Conservation (phyloP, 2,113 vertebrate genomes). For the Dunckerocampus dactyliophorus region DNA sequence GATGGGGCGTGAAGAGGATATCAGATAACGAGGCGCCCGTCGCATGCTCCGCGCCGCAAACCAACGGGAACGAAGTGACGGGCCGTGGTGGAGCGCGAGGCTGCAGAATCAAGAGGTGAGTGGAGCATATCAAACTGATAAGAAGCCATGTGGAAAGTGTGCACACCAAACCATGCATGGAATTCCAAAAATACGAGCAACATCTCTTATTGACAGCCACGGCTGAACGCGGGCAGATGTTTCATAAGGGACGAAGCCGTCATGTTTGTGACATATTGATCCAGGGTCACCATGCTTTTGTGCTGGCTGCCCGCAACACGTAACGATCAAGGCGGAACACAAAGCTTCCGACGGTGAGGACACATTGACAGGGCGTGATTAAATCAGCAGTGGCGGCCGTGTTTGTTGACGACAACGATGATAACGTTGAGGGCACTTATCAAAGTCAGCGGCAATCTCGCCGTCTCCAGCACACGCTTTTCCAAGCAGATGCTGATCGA, state of each 20-base stretch:
- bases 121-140: conserved; percentile 53
- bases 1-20: conserved; percentile 39
- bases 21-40: conserved; percentile 35
- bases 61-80: conserved; percentile 40
- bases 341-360: conserved; percentile 42
- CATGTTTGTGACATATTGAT: conserved; percentile 61
- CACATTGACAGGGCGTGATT: conserved; percentile 56
- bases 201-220: not conserved
- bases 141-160: conserved; percentile 43
- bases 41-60: not conserved
- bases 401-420: conserved; percentile 55
- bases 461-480: not conserved
- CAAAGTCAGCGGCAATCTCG: conserved; percentile 13
- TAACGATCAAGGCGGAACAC: conserved; percentile 42
- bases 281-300: conserved; percentile 37
- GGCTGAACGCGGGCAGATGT: not conserved
- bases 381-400: conserved; percentile 50
- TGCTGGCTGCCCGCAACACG: conserved; percentile 29
- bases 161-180: not conserved
- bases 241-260: conserved; percentile 21
- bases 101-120: conserved; percentile 37
- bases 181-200: not conserved
- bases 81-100: conserved; percentile 29
- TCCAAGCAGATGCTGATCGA: conserved; percentile 28
- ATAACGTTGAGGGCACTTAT: conserved; percentile 48